Evolutionary conservation across 30 jellyfish, hydroid and myxozoan genomes (phyloP).

Genomic region (Pseudorhiza aurosa): DNA sequence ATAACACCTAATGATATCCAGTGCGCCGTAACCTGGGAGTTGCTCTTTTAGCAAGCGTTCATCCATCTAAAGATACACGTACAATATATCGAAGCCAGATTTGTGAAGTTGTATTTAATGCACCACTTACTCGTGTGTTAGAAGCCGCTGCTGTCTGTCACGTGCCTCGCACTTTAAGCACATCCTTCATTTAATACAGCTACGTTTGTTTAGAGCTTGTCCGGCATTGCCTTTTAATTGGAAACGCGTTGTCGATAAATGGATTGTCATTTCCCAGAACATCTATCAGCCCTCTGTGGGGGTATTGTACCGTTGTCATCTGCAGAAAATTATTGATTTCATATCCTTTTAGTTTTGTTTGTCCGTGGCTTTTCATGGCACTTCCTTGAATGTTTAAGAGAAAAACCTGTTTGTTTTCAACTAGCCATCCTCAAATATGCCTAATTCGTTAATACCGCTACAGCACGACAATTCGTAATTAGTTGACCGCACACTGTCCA

Average conservation of each 20-base stretch:
- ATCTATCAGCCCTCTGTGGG: too few species aligned
- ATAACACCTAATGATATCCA: too few species aligned
- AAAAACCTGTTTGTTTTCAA: conserved; percentile 34
- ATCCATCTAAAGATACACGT: too few species aligned
- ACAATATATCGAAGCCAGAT: too few species aligned
- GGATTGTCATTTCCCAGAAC: too few species aligned
- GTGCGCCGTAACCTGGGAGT: too few species aligned
- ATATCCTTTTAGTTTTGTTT: conserved; percentile 24
- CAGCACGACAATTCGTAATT: conserved; percentile 27
- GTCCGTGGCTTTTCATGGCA: conserved; percentile 41
- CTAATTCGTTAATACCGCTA: conserved; percentile 42
- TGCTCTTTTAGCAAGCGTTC: too few species aligned
- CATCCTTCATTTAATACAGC: not conserved
- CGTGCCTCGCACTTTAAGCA: too few species aligned
- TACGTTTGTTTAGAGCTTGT: not conserved
- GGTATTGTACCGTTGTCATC: conserved; percentile 3
- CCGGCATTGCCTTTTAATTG: not conserved
- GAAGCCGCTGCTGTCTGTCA: too few species aligned
- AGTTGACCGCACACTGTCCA: conserved; percentile 5
- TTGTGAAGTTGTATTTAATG: too few species aligned
- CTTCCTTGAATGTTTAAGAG: conserved; percentile 21
- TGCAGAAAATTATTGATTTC: conserved; percentile 28
- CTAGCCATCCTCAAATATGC: conserved; percentile 39
- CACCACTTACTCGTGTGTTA: too few species aligned
- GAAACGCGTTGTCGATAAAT: too few species aligned